phyloP scores from a whole-genome alignment of 2,888 invertebrate genomes.

The Oxyteleia sp. region DNA sequence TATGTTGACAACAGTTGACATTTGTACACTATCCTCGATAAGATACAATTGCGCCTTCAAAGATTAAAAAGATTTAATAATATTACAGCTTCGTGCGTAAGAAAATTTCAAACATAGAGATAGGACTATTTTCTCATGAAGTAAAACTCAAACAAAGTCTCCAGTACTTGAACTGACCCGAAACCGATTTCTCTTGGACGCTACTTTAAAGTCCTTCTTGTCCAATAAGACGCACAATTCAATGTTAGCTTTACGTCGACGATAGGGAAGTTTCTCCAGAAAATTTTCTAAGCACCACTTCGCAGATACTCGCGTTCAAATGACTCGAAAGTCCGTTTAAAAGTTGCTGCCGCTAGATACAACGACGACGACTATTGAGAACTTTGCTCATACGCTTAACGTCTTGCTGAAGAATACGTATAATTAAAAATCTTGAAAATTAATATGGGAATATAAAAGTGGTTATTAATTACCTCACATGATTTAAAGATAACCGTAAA shows the following conservation, averaged over 20 bases:
- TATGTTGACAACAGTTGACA: no score
- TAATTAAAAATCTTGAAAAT: constrained; percentile 15
- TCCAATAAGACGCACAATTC: constrained; percentile 59
- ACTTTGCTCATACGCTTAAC: constrained; percentile 42
- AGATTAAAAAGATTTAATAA: constrained; percentile 47
- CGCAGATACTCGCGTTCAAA: constrained; percentile 64
- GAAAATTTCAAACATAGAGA: constrained; percentile 55
- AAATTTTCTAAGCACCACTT: constrained; percentile 67
- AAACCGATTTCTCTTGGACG: constrained; percentile 66
- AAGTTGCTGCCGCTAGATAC: constrained; percentile 55
- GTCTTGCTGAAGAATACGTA: constrained; percentile 15
- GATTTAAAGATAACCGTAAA: no score
- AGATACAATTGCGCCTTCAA: no score
- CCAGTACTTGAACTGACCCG: constrained; percentile 59
- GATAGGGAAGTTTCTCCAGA: constrained; percentile 54
- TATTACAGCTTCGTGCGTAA: constrained; percentile 43
- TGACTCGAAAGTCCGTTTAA: constrained; percentile 56
- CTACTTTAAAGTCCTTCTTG: constrained; percentile 61
- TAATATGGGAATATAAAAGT: no score
- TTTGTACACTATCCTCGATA: no score
- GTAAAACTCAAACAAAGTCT: constrained; percentile 65
- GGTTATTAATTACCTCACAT: no score
- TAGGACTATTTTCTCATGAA: constrained; percentile 62
- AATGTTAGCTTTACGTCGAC: constrained; percentile 58
- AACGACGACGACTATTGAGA: constrained; percentile 16